phyloP scores from a whole-genome alignment of 2,888 invertebrate species.

The Lasioglossum lativentre region DNA sequence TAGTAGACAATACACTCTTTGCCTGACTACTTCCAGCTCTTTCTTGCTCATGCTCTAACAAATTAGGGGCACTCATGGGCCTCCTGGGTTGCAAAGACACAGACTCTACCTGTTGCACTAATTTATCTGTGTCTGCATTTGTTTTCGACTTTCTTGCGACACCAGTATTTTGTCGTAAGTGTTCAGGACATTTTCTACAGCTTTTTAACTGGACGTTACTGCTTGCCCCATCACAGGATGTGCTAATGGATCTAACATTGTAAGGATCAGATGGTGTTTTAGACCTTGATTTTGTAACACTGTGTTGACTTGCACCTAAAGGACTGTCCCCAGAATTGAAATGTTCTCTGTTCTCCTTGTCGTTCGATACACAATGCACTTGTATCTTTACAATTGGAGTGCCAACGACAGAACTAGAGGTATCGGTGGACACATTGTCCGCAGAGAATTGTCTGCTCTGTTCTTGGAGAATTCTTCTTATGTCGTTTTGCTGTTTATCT shows the following conservation, averaged over 20 bases:
- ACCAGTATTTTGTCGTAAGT: background rate
- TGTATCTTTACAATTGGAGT: constrained; percentile 74
- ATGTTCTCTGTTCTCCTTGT: constrained; percentile 61
- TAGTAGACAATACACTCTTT: constrained; percentile 54
- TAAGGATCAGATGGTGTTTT: constrained; percentile 6
- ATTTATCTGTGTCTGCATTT: constrained; percentile 1
- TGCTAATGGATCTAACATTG: constrained; percentile 16
- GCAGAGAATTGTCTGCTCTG: constrained; percentile 27
- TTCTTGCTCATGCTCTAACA: constrained; percentile 33
- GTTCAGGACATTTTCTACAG: background rate
- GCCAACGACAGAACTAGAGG: constrained; percentile 53
- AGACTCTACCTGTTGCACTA: background rate
- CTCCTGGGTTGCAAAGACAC: constrained; percentile 3
- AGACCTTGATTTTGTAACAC: background rate
- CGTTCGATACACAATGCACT: constrained; percentile 64
- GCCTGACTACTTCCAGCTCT: constrained; percentile 24
- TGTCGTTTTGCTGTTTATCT: constrained; percentile 69
- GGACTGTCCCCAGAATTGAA: constrained; percentile 10
- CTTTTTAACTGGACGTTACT: background rate
- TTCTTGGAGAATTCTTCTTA: constrained; percentile 69
- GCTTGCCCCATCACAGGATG: constrained; percentile 8
- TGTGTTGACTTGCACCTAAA: constrained; percentile 21
- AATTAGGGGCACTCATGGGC: constrained; percentile 48
- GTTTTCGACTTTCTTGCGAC: background rate
- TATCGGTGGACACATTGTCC: constrained; percentile 39